phyloP scores from a whole-genome alignment of 2,113 vertebrate species.

The Hoplias malabaricus region DNA sequence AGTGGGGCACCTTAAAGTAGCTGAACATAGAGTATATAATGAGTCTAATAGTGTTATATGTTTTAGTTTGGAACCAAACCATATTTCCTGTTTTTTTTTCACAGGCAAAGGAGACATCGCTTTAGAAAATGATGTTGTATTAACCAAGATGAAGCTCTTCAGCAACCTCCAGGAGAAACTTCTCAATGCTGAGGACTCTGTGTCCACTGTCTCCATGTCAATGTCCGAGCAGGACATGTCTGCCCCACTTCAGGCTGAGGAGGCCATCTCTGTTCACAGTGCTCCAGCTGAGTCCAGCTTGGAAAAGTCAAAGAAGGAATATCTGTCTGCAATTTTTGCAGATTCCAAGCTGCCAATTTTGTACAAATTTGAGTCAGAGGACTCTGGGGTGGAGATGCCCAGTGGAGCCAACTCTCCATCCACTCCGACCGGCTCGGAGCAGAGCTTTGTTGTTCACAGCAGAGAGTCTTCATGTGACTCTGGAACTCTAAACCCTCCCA shows the following conservation, averaged over 20 bases:
- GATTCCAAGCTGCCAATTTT: slow-evolving; percentile 68
- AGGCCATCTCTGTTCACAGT: slow-evolving; percentile 34
- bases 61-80: neutral
- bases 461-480: slow-evolving; percentile 83
- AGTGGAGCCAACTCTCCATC: slow-evolving; percentile 83
- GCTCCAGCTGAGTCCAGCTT: slow-evolving; percentile 32
- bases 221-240: slow-evolving; percentile 56
- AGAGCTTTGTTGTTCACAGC: slow-evolving; percentile 85
- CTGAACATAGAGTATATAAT: too few species aligned
- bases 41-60: neutral
- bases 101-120: slow-evolving; percentile 76
- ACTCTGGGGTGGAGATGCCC: slow-evolving; percentile 83
- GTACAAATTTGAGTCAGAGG: slow-evolving; percentile 86
- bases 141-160: slow-evolving; percentile 84
- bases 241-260: slow-evolving; percentile 33
- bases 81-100: slow-evolving; percentile 36
- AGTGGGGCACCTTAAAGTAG: too few species aligned
- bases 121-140: slow-evolving; percentile 76
- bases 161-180: slow-evolving; percentile 68
- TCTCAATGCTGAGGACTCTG: slow-evolving; percentile 54
- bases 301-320: slow-evolving; percentile 52
- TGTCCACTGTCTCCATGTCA: slow-evolving; percentile 56
- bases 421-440: slow-evolving; percentile 77
- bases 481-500: slow-evolving; percentile 67
- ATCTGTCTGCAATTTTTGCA: slow-evolving; percentile 63